phyloP scores from a whole-genome alignment of 1,140 invertebrate species.

The Anthonomus grandis region DNA sequence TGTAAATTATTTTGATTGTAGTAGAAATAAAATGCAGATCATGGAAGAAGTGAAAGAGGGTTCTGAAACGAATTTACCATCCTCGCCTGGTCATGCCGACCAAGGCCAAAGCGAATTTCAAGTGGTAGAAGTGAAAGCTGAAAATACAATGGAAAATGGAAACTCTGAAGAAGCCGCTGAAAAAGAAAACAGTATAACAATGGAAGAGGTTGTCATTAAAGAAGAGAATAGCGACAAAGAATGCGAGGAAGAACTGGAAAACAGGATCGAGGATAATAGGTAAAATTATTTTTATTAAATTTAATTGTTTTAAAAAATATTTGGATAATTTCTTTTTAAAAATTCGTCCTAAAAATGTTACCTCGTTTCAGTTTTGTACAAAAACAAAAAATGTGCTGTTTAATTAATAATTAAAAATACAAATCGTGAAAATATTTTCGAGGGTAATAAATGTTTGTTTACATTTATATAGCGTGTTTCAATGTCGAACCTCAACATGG shows the following conservation, averaged over 20 bases:
- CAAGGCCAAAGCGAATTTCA: constrained; percentile 28
- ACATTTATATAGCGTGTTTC: no score
- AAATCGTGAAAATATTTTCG: no score
- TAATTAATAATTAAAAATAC: no score
- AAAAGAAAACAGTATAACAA: not conserved
- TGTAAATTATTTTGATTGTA: constrained; percentile 45
- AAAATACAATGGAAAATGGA: constrained; percentile 15
- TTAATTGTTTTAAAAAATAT: no score
- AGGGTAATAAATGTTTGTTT: no score
- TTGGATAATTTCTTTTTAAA: no score
- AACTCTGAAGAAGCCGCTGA: constrained; percentile 6
- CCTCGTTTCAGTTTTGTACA: no score
- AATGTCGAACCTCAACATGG: no score
- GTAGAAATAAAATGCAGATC: constrained; percentile 49
- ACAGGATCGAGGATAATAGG: constrained; percentile 1
- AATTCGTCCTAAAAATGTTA: no score
- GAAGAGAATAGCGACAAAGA: constrained; percentile 15
- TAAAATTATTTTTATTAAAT: not conserved
- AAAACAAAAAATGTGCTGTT: no score
- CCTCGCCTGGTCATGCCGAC: constrained; percentile 46
- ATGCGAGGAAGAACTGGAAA: constrained; percentile 11
- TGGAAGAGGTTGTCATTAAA: constrained; percentile 16
- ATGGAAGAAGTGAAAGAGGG: constrained; percentile 48
- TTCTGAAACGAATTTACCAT: constrained; percentile 43
- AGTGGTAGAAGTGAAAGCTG: constrained; percentile 12